A percentile compares a stretch with the other conserved stretches of the same genome.
These are phyloP conservation scores for Columba janthina DNA, from an alignment of 2,113 vertebrate genomes.

Conservation along the genomic window DNA sequence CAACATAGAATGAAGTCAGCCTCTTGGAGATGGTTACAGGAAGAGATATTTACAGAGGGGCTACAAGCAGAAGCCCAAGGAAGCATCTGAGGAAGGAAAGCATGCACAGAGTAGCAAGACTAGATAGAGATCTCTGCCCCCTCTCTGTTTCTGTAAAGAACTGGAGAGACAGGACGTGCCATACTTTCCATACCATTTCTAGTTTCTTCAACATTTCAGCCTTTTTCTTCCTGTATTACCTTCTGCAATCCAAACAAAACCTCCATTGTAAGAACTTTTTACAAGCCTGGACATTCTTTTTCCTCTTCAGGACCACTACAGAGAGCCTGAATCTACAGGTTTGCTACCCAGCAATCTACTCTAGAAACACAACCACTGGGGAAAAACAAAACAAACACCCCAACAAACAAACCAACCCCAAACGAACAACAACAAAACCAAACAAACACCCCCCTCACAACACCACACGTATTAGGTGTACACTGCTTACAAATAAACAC, in stretches of 20 bases:
- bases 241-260: not conserved
- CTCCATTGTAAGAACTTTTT: accelerated
- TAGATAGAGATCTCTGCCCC: not conserved
- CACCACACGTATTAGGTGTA: not conserved
- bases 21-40: not conserved
- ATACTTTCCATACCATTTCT: not conserved
- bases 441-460: too few relatives aligned
- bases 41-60: not conserved
- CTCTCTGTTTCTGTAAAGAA: not conserved
- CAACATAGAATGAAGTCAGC: not conserved
- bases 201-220: not conserved
- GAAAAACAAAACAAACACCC: not conserved
- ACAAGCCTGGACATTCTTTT: not conserved
- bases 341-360: not conserved
- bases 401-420: not conserved
- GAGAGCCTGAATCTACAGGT: not conserved
- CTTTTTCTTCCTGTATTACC: not conserved
- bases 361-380: not conserved
- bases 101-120: not conserved
- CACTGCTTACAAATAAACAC: not conserved
- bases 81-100: not conserved
- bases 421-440: not conserved
- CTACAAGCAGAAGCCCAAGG: not conserved
- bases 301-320: not conserved
- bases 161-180: not conserved